Evolutionary conservation across 1,140 invertebrate species (phyloP).

Genomic region (Penaeus chinensis): DNA sequence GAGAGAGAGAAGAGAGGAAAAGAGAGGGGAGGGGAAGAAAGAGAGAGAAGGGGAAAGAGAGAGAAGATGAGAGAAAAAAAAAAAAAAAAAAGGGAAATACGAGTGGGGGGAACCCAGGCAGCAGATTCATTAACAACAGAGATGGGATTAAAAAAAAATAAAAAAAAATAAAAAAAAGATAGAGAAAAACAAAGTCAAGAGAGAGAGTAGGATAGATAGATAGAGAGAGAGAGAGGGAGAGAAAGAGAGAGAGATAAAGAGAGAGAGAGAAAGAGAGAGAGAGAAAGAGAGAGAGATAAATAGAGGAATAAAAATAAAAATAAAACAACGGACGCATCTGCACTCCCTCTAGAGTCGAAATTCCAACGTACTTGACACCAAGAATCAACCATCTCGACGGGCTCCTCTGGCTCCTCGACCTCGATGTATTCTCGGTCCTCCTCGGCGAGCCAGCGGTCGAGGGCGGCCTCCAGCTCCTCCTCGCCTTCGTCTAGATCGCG

Average conservation of each 20-base stretch:
- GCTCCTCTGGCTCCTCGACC: constrained; percentile 82
- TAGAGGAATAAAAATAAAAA: not conserved
- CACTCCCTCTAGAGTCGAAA: not conserved
- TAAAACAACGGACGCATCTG: not conserved
- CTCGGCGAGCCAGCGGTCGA: constrained; percentile 67
- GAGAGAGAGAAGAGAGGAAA: too few species aligned
- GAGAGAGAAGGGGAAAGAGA: too few species aligned
- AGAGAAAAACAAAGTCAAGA: not conserved
- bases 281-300: not conserved
- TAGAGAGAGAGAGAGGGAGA: not conserved
- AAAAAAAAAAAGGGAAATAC: not conserved
- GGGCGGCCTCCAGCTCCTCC: constrained; percentile 52
- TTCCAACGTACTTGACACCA: constrained; percentile 76
- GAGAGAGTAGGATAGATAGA: not conserved
- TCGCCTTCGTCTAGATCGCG: constrained; percentile 60
- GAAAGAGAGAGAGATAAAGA: not conserved
- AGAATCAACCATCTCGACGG: constrained; percentile 84
- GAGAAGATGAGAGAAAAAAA: not conserved
- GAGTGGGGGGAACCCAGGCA: not conserved
- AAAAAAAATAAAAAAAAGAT: not conserved
- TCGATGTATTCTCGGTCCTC: constrained; percentile 86
- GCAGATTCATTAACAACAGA: too few species aligned
- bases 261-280: too few species aligned
- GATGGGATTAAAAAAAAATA: not conserved
- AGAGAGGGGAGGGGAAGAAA: too few species aligned